These are phyloP conservation scores for Crioceris asparagi DNA, from an alignment of 2,888 invertebrate genomes.

Conservation along the genomic window DNA sequence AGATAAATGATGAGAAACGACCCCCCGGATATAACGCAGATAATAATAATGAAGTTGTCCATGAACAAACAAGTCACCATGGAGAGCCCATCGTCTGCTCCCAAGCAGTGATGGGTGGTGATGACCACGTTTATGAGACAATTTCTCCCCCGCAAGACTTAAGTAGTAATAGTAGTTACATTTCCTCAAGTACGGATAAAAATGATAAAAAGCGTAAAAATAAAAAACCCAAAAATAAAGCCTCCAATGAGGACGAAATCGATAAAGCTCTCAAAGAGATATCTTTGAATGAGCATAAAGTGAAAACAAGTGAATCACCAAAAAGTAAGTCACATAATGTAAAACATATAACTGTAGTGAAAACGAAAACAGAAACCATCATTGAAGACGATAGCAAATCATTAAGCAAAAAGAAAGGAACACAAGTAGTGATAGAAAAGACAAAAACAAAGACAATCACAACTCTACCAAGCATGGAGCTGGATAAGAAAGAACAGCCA, in stretches of 20 bases:
- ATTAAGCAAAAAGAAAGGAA: too few species aligned
- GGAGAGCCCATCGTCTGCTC: conserved; percentile 34
- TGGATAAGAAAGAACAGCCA: too few species aligned
- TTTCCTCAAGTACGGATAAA: conserved; percentile 5
- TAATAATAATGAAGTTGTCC: conserved; percentile 24
- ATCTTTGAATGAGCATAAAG: conserved; percentile 5
- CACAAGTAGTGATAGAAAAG: too few species aligned
- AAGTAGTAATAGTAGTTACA: conserved; percentile 25
- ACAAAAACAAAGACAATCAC: too few species aligned
- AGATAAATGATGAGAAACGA: background rate
- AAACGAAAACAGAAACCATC: conserved; percentile 2
- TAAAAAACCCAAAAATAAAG: conserved; percentile 9
- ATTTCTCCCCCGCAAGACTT: conserved; percentile 25
- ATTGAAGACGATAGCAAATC: background rate
- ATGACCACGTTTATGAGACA: too few species aligned
- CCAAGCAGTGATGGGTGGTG: conserved; percentile 25
- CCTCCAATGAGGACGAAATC: conserved; percentile 7
- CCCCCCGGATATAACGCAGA: conserved; percentile 18
- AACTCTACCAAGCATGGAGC: too few species aligned
- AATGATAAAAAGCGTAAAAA: conserved; percentile 9
- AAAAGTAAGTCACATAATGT: conserved; percentile 13
- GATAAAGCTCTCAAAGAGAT: conserved; percentile 9
- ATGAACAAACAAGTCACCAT: conserved; percentile 23
- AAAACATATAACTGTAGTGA: conserved; percentile 1
- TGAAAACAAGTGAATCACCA: conserved; percentile 15